Percentiles rank a stretch among this genome's conserved stretches.
These are phyloP conservation scores for Marcusenius ussheri DNA, from an alignment of 2,113 vertebrate species.

Conservation along the genomic window DNA sequence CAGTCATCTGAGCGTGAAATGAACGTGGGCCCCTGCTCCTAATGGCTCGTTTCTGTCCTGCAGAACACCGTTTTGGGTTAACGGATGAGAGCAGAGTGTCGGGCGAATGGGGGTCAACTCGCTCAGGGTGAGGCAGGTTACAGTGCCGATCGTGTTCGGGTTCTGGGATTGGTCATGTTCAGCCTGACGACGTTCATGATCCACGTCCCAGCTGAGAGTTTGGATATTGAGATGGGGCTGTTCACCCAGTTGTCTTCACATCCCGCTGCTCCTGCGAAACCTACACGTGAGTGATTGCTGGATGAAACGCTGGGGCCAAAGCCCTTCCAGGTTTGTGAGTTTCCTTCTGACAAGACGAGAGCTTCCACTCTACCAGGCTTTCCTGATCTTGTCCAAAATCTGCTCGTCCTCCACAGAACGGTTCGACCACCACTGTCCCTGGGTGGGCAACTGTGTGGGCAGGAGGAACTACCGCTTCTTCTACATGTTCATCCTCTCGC, in stretches of 20 bases:
- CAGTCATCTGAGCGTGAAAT: not conserved
- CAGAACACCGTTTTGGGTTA: not conserved
- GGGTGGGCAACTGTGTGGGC: conserved; percentile 99
- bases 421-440: conserved; percentile 98
- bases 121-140: not conserved
- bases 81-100: not conserved
- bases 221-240: not conserved
- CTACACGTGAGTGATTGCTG: not conserved
- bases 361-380: not conserved
- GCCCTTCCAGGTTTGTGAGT: not conserved
- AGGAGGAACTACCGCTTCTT: conserved; percentile 99
- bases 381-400: not conserved
- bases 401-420: conserved; percentile 71
- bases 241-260: not conserved
- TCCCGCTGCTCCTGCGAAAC: not conserved
- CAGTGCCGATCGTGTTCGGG: not conserved
- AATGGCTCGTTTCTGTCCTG: not conserved
- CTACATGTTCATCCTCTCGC: conserved; percentile 99
- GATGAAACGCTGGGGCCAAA: not conserved
- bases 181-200: not conserved
- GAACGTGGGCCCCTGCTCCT: not conserved
- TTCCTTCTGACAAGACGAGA: not conserved
- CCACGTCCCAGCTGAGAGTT: not conserved
- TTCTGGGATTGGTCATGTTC: not conserved
- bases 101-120: not conserved